phyloP scores from a whole-genome alignment of 1,140 invertebrate genomes.

The Elymnias hypermnestra region DNA sequence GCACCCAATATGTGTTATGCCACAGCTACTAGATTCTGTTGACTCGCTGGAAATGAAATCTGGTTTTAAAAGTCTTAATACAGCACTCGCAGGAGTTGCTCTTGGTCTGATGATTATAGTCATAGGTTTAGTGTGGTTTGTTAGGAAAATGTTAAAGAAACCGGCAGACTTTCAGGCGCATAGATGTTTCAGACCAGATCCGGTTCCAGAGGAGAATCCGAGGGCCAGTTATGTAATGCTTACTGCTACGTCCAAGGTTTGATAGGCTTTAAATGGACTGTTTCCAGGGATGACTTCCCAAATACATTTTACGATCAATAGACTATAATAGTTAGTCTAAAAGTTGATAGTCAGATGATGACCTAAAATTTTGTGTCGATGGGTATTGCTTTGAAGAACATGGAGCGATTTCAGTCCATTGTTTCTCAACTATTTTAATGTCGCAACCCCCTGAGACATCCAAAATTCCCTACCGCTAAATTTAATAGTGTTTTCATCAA shows the following conservation, averaged over 20 bases:
- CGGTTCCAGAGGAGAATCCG: conserved; percentile 64
- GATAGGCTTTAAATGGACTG: too few relatives aligned
- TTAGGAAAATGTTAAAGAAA: conserved; percentile 75
- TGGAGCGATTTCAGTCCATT: too few relatives aligned
- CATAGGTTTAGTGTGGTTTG: conserved; percentile 74
- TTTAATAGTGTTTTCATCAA: too few relatives aligned
- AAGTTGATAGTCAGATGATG: too few relatives aligned
- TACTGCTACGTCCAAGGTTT: conserved; percentile 79
- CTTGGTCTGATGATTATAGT: conserved; percentile 74
- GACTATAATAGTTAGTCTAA: too few relatives aligned
- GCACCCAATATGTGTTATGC: conserved; percentile 73
- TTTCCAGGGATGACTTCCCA: too few relatives aligned
- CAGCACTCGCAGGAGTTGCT: conserved; percentile 74
- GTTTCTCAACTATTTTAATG: too few relatives aligned
- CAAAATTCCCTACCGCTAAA: too few relatives aligned
- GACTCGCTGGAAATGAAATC: conserved; percentile 59
- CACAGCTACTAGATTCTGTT: conserved; percentile 62
- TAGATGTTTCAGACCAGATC: conserved; percentile 76
- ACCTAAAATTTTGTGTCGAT: too few relatives aligned
- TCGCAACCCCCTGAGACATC: too few relatives aligned
- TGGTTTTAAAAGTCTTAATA: conserved; percentile 70
- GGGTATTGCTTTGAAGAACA: too few relatives aligned
- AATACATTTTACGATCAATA: too few relatives aligned
- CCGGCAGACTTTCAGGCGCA: conserved; percentile 70
- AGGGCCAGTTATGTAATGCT: conserved; percentile 79